Evolutionary conservation across 1,140 invertebrate species (phyloP).

Genomic region (Melanaphis sacchari): DNA sequence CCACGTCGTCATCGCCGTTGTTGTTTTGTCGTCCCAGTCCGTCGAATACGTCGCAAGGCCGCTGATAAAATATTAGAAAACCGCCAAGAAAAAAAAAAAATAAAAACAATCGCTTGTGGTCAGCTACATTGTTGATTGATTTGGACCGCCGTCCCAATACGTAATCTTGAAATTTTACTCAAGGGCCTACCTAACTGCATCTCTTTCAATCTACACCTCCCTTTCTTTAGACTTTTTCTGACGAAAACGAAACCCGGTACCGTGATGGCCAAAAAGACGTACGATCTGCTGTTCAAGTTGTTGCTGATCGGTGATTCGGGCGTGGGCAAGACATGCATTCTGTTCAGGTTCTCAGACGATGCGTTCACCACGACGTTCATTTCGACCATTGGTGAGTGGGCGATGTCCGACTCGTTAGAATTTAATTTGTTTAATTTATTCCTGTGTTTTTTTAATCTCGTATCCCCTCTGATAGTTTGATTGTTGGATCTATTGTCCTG

Average conservation of each 20-base stretch:
- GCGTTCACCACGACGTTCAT: constrained; percentile 99
- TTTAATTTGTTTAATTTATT: background rate
- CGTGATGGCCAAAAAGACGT: constrained; percentile 90
- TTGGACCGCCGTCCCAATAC: background rate
- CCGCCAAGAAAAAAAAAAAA: background rate
- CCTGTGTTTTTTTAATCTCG: background rate
- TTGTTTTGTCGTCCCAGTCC: background rate
- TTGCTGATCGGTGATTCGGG: constrained; percentile 97
- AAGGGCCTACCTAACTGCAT: too few species aligned
- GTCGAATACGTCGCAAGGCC: background rate
- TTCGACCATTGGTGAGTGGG: constrained; percentile 89
- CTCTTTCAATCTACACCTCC: background rate
- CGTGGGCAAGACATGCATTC: constrained; percentile 97
- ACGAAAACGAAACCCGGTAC: background rate
- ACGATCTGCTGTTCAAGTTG: constrained; percentile 98
- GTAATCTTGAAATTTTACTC: too few species aligned
- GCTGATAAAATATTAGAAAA: background rate
- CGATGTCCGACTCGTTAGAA: background rate
- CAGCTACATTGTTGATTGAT: background rate
- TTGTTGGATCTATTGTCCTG: background rate
- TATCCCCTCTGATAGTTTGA: background rate
- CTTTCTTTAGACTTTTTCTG: background rate
- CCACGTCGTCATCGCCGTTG: background rate
- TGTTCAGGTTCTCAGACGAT: constrained; percentile 98
- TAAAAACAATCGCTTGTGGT: background rate